Conservation (phyloP, 2,888 invertebrate genomes). For the Papilio demoleus region DNA sequence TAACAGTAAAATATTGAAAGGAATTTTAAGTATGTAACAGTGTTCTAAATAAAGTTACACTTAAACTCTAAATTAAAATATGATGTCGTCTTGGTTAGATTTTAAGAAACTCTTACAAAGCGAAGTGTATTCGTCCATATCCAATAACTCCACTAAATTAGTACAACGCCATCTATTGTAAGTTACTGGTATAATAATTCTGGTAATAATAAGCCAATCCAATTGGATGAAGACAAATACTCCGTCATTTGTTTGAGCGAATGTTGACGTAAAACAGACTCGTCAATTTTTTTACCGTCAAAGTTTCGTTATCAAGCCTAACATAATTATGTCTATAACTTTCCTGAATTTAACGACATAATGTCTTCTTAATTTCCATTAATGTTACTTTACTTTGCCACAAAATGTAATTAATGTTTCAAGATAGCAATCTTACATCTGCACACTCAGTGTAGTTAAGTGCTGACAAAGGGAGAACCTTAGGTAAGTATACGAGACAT, state of each 20-base stretch:
- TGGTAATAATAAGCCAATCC: neutral
- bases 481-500: too few species aligned
- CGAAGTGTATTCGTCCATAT: neutral
- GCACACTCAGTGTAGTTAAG: too few species aligned
- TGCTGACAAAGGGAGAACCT: too few species aligned
- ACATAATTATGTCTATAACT: constrained; percentile 11
- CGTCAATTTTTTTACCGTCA: constrained; percentile 6
- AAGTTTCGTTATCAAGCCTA: constrained; percentile 13
- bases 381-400: constrained; percentile 20
- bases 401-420: constrained; percentile 21
- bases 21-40: too few species aligned
- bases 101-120: too few species aligned
- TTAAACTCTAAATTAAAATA: too few species aligned
- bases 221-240: neutral
- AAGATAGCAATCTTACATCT: neutral
- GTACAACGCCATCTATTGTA: neutral
- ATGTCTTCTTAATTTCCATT: constrained; percentile 27
- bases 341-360: constrained; percentile 27
- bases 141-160: neutral
- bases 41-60: too few species aligned
- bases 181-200: neutral
- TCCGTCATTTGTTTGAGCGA: neutral
- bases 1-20: too few species aligned
- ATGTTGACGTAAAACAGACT: constrained; percentile 9
- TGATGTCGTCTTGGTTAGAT: too few species aligned